Evolutionary conservation across 1,140 invertebrate genomes (phyloP).

Genomic region (Diplogasteroides magnus): DNA sequence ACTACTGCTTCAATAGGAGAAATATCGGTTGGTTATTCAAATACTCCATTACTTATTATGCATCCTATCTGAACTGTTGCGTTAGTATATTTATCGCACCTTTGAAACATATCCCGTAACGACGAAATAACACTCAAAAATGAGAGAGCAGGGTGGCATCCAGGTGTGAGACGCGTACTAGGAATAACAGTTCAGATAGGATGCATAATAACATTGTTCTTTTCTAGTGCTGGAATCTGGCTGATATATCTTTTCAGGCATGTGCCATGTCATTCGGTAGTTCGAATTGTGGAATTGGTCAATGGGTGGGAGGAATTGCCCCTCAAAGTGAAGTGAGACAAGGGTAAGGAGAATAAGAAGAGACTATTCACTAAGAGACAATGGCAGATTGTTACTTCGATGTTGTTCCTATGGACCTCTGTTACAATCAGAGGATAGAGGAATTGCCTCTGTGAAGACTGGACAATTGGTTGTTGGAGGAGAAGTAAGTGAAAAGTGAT

Average conservation of each 20-base stretch:
- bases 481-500: background rate
- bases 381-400: slow-evolving; percentile 2
- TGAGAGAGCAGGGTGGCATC: no score
- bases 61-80: no score
- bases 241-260: slow-evolving; percentile 15
- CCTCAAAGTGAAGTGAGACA: slow-evolving; percentile 2
- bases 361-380: background rate
- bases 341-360: background rate
- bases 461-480: background rate
- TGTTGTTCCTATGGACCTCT: slow-evolving; percentile 24
- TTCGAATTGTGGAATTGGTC: slow-evolving; percentile 12
- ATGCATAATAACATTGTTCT: no score
- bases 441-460: slow-evolving; percentile 20
- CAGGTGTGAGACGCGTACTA: no score
- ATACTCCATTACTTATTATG: no score
- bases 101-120: no score
- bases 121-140: no score
- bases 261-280: slow-evolving; percentile 11
- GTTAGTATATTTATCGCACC: no score
- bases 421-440: slow-evolving; percentile 14
- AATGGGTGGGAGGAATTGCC: slow-evolving; percentile 29
- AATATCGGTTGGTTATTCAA: no score
- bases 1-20: no score
- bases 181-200: no score
- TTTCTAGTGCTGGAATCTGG: no score